These are phyloP conservation scores for Ellobium chinense DNA, from an alignment of 2,888 invertebrate species.

Conservation along the genomic window DNA sequence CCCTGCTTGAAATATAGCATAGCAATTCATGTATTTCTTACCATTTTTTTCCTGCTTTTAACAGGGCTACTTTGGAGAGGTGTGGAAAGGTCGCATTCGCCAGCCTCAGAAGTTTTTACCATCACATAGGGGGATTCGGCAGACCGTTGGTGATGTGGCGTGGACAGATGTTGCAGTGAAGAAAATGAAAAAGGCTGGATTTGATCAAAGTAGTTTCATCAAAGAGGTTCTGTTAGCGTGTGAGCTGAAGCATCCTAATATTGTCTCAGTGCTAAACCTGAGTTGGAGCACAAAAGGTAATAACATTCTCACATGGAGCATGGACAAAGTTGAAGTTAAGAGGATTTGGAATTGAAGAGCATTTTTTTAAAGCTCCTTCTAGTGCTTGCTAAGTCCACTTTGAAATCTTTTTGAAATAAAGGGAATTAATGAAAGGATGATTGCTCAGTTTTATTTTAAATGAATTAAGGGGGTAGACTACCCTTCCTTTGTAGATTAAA, in stretches of 20 bases:
- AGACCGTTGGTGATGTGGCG: neutral
- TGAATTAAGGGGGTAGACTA: no score
- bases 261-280: conserved; percentile 1
- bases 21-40: no score
- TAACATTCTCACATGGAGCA: neutral
- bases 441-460: no score
- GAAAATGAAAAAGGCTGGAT: neutral
- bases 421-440: neutral
- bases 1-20: no score
- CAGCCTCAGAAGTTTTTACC: neutral
- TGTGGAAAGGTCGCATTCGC: neutral
- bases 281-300: neutral
- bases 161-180: conserved; percentile 30
- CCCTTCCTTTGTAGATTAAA: no score
- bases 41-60: neutral
- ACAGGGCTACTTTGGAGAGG: conserved; percentile 33
- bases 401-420: neutral
- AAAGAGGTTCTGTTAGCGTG: conserved; percentile 14
- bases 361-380: no score
- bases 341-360: neutral
- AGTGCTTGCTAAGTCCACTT: no score
- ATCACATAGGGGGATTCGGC: neutral
- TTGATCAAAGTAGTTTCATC: neutral
- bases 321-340: neutral
- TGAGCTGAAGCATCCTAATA: conserved; percentile 14